phyloP scores from a whole-genome alignment of 2,888 invertebrate species.

The Habrosyne pyritoides region DNA sequence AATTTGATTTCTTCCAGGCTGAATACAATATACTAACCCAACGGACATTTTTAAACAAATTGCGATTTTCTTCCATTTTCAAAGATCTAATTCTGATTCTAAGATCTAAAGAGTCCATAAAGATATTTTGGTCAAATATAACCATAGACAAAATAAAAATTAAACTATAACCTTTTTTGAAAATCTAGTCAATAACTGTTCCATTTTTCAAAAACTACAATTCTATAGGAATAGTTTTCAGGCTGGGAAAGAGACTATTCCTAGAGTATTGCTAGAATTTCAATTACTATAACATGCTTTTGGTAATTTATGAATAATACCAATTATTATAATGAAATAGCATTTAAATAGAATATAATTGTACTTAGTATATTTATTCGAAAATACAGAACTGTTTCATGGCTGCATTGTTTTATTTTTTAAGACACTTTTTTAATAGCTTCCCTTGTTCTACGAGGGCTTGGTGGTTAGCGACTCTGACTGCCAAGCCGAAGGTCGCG shows the following conservation, averaged over 20 bases:
- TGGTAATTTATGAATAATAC: conserved; percentile 18
- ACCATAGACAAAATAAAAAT: background rate
- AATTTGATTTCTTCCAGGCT: conserved; percentile 2
- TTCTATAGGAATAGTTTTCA: conserved; percentile 51
- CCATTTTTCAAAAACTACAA: conserved; percentile 18
- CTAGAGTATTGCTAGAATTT: conserved; percentile 25
- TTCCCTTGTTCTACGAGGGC: no score
- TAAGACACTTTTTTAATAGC: no score
- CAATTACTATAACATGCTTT: conserved; percentile 1
- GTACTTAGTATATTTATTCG: conserved; percentile 49
- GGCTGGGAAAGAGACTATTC: conserved; percentile 70
- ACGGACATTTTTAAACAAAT: background rate
- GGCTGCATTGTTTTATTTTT: conserved; percentile 46
- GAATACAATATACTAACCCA: background rate
- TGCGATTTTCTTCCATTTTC: no score
- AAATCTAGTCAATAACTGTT: conserved; percentile 49
- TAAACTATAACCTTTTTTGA: conserved; percentile 25
- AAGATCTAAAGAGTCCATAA: no score
- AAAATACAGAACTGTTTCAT: conserved; percentile 58
- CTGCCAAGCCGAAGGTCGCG: no score
- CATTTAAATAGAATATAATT: conserved; percentile 31
- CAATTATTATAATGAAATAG: conserved; percentile 22
- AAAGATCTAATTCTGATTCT: no score
- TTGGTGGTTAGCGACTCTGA: no score
- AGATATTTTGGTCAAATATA: background rate